Evolutionary conservation across 2,113 vertebrate species (phyloP), one percentile per base, ranked within the genome.

Genomic region (Polypterus bichir): DNA sequence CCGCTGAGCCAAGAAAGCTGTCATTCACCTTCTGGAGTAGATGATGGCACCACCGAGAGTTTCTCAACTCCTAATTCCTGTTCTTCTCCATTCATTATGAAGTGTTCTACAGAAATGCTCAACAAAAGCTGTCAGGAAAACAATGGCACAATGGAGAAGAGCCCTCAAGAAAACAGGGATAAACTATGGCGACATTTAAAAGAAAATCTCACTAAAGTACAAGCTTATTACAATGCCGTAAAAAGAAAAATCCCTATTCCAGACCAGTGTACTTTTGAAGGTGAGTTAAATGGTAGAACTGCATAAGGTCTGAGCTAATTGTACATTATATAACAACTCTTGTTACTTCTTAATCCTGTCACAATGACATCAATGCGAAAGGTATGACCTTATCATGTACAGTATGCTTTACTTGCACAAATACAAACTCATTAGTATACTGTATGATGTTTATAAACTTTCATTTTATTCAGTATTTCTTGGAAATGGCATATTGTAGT

Each of bases 261-360:
- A 1, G 86, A 98, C 4, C 89, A 92, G 47, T 97, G 94, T 65
- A 71, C 85, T 58, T 88, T 97, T 48, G 92, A 98, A 93, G 94
- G 94, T 98, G 74, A 89, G 81, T 7, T 27, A 27, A 27, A 27
- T 27, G 27, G 27, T 27, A 27, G 27, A 27, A 27, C 27, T 51
- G 44, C 27, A 27, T 27, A 27, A 27, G 27, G 27, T 27, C 27
- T 27, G 27, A 27, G 27, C 27, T 27, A 27, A 27, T 27, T 27
- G 27, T 27, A 27, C 27, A 27, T 27, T 27, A 27, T 27, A 27
- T 27, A 27, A 27, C 27, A 27, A 2, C 27, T 27, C 27, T 27
- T 27, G 27, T 27, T 27, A 27, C 27, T 27, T 27, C 27, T 27
- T 27, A 27, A 27, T 27, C 27, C 27, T 27, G 27, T 27, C 27